These are phyloP conservation scores for Myiothlypis coronata DNA, from an alignment of 2,797 vertebrate genomes.

Conservation along the genomic window DNA sequence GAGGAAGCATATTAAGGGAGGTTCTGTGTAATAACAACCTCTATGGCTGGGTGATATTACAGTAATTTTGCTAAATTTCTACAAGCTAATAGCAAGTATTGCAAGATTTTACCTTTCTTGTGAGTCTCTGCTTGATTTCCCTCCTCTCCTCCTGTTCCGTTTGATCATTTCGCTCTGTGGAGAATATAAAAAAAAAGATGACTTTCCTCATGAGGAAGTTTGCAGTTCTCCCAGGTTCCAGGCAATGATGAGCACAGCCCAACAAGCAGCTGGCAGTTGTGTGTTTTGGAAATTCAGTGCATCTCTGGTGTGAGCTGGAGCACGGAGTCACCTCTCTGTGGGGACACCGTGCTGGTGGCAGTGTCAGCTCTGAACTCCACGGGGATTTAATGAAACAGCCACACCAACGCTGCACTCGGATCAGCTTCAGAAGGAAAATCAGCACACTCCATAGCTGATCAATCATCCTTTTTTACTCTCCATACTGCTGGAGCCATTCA, in stretches of 20 bases:
- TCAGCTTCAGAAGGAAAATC: neutral
- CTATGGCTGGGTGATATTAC: neutral
- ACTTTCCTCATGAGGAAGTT: constrained; percentile 9
- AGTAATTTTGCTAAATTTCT: neutral
- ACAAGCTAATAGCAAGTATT: neutral
- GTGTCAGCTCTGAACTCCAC: neutral
- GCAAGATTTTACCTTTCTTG: constrained; percentile 87
- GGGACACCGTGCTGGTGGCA: neutral
- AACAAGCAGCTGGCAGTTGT: neutral
- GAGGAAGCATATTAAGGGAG: neutral
- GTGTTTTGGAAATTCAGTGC: neutral
- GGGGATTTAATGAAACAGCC: neutral
- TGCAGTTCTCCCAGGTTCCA: neutral
- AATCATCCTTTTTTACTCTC: neutral
- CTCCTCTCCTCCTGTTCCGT: constrained; percentile 93
- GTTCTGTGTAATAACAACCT: neutral
- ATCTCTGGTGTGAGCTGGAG: neutral
- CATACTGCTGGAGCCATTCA: neutral
- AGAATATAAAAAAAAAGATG: constrained; percentile 20
- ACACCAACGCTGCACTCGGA: neutral
- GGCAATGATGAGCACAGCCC: neutral
- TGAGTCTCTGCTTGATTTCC: constrained; percentile 95
- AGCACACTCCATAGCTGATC: neutral
- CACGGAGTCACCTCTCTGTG: neutral
- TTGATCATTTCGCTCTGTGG: constrained; percentile 93